Evolutionary conservation across 2,888 invertebrate species (phyloP), one percentile per base, ranked within the genome.

Genomic region (Heterodera filipjevi): DNA sequence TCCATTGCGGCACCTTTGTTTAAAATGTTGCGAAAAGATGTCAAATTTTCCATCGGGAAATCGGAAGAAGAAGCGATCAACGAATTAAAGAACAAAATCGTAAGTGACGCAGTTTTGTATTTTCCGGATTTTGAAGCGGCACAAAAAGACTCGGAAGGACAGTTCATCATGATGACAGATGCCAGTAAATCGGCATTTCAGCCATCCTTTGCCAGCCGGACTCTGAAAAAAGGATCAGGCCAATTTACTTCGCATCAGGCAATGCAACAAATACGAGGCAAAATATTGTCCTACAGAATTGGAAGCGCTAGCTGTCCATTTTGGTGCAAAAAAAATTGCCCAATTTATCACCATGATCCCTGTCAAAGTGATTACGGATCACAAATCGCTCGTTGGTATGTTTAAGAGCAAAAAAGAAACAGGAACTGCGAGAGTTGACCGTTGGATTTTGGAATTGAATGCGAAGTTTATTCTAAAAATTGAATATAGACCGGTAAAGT

Each of bases 51-150:
- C 27, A 84, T 84, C 82, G 66, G 14, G 0, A 73, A 76, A 14
- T 71, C 66, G 35, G 79, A 81, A 14, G 33, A 81, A 35, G 44
- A 76, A 22, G 75, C 83, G 1, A 84, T 86, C 76, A 71, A 77
- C 3, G 33, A 77, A 3, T 33, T 86, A 49, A 84, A 83, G 27
- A 27, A 32, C 0, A 66, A 1, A 16, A 16, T 86, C 39, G 35
- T 44, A 8, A 35, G 8, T 0, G 74, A 82, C 0, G 82, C 82
- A 0, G 22, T 64, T 22, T 22, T 1, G 6, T 70, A 39, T 3
- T 83, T 81, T 66, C 84, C 84, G 10, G 81, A 85, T 53, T 78
- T 84, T 16, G 77, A 78, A 27, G 79, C 80, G 16, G 85, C 84
- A 0, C 30, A 22, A 27, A 64, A 32, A 19, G 79, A 77, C 6